Percentiles rank a stretch among this genome's conserved stretches.
phyloP scores from a whole-genome alignment of 2,888 invertebrate genomes.

The Bruchidius siliquastri region DNA sequence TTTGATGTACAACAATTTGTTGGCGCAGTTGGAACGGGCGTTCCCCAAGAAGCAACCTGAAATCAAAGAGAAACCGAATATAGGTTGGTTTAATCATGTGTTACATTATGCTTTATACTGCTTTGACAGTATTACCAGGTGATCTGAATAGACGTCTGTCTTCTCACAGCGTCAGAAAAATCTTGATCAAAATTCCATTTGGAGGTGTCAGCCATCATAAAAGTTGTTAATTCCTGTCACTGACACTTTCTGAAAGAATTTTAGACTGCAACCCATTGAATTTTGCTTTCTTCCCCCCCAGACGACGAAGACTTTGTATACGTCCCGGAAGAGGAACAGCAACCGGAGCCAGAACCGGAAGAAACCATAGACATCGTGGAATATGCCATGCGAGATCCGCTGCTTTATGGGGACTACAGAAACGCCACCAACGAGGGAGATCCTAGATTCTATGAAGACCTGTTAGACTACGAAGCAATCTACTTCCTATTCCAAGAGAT shows the following conservation, averaged over 20 bases:
- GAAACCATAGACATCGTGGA: constrained; percentile 51
- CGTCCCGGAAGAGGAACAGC: constrained; percentile 9
- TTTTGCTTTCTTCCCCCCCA: too few relatives aligned
- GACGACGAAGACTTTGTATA: constrained; percentile 28
- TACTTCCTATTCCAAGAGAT: constrained; percentile 86
- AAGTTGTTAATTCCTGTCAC: too few relatives aligned
- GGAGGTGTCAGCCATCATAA: too few relatives aligned
- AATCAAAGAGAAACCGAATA: constrained; percentile 11
- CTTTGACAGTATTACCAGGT: too few relatives aligned
- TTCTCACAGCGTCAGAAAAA: too few relatives aligned
- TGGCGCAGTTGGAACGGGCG: constrained; percentile 55
- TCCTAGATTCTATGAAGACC: constrained; percentile 78
- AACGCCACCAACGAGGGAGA: constrained; percentile 80
- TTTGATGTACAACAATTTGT: constrained; percentile 58
- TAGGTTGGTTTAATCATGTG: background rate
- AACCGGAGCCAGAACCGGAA: constrained; percentile 27
- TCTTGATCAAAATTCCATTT: too few relatives aligned
- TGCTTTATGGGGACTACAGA: constrained; percentile 83
- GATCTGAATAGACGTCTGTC: too few relatives aligned
- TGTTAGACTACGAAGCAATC: constrained; percentile 86
- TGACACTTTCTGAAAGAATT: too few relatives aligned
- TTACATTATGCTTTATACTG: too few relatives aligned
- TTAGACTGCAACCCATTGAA: too few relatives aligned
- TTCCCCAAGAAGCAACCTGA: constrained; percentile 53
- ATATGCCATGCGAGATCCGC: constrained; percentile 73